A percentile compares a stretch with the other conserved stretches of the same genome.
These are phyloP conservation scores for Noctua pronuba DNA, from an alignment of 2,888 invertebrate species.

Conservation along the genomic window DNA sequence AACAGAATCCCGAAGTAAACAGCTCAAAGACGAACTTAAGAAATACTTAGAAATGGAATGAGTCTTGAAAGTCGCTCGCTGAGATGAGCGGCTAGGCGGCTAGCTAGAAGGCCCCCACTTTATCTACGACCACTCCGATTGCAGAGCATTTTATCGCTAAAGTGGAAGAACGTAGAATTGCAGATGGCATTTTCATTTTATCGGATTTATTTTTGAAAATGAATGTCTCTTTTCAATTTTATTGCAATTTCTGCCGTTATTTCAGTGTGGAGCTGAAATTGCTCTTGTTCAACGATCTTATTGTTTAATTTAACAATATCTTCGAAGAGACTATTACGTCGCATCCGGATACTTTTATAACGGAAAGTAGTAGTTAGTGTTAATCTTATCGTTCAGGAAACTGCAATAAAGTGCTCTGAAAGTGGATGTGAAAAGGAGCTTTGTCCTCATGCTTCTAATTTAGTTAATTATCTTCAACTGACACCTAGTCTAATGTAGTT, in stretches of 20 bases:
- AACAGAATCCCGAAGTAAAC: constrained; percentile 21
- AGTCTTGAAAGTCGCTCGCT: constrained; percentile 73
- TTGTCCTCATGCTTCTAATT: constrained; percentile 36
- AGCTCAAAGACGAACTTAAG: constrained; percentile 59
- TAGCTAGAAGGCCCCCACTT: constrained; percentile 43
- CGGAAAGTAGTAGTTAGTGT: constrained; percentile 49
- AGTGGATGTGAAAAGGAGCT: constrained; percentile 32
- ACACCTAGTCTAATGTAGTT: constrained; percentile 12
- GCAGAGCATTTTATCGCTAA: constrained; percentile 60
- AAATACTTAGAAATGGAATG: constrained; percentile 76
- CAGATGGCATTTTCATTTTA: constrained; percentile 61
- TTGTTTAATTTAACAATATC: constrained; percentile 44
- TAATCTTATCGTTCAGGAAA: constrained; percentile 40
- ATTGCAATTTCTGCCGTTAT: constrained; percentile 44
- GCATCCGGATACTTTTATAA: constrained; percentile 42
- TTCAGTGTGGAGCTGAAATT: constrained; percentile 25
- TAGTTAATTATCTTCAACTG: constrained; percentile 37
- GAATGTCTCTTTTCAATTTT: constrained; percentile 52
- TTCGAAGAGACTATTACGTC: constrained; percentile 19
- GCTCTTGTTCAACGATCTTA: constrained; percentile 26
- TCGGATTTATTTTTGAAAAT: constrained; percentile 60
- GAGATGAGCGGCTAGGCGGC: constrained; percentile 57
- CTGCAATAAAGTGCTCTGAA: constrained; percentile 26
- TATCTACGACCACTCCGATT: constrained; percentile 59
- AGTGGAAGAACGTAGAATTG: constrained; percentile 59